Conservation (phyloP, 2,888 invertebrate species). For the Cheilosia scutellata region DNA sequence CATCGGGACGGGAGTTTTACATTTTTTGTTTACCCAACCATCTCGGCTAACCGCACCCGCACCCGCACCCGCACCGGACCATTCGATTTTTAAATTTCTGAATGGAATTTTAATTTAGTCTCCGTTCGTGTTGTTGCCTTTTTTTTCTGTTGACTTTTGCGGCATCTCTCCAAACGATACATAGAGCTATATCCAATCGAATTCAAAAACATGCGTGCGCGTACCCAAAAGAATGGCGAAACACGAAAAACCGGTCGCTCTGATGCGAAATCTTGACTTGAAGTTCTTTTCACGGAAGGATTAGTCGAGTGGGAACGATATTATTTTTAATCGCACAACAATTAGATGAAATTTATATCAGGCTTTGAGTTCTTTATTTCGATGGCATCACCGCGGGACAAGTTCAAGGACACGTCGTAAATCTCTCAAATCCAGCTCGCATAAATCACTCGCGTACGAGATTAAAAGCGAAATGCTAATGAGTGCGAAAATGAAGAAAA, state of each 20-base stretch:
- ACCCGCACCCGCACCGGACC: constrained; percentile 14
- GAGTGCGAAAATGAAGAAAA: constrained; percentile 17
- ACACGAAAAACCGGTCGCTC: constrained; percentile 65
- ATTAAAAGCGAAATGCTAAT: constrained; percentile 25
- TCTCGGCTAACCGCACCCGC: neutral
- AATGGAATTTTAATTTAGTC: constrained; percentile 75
- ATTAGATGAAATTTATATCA: constrained; percentile 17
- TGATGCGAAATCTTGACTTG: constrained; percentile 16
- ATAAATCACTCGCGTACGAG: constrained; percentile 33
- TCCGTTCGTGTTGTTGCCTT: constrained; percentile 22
- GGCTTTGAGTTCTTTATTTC: neutral
- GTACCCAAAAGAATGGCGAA: constrained; percentile 11
- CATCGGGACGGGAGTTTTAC: constrained; percentile 22
- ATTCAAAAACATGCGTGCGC: constrained; percentile 10
- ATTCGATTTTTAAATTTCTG: constrained; percentile 42
- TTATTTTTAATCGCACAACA: constrained; percentile 2
- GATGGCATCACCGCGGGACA: constrained; percentile 32
- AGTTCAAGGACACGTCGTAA: constrained; percentile 72
- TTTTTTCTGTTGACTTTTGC: constrained; percentile 2
- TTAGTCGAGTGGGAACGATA: constrained; percentile 10
- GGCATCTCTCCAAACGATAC: neutral
- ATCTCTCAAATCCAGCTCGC: constrained; percentile 6
- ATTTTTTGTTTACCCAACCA: constrained; percentile 11
- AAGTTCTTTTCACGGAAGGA: constrained; percentile 48
- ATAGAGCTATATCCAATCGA: neutral